Conservation (phyloP, 2,113 vertebrate genomes). For the Neoarius graeffei region DNA sequence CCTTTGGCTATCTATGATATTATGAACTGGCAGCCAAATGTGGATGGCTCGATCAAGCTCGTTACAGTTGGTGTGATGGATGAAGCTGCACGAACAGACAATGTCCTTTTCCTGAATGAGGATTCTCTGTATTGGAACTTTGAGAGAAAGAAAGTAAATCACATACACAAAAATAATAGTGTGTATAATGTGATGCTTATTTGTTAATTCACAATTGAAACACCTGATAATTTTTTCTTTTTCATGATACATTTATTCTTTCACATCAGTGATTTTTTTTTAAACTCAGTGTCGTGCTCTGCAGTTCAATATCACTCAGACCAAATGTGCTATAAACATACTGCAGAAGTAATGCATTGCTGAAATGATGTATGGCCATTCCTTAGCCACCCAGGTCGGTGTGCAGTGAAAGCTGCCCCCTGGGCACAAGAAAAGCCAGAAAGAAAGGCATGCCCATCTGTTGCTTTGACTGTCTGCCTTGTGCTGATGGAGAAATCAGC, state of each 20-base stretch:
- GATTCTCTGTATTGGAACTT: slow-evolving; percentile 67
- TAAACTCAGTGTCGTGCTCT: not conserved
- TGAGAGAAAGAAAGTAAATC: slow-evolving; percentile 53
- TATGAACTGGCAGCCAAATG: slow-evolving; percentile 69
- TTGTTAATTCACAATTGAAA: not conserved
- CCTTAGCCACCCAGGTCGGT: slow-evolving; percentile 68
- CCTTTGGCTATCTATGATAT: slow-evolving; percentile 73
- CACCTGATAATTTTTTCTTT: not conserved
- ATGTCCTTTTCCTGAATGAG: slow-evolving; percentile 63
- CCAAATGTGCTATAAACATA: not conserved
- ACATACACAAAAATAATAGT: not conserved
- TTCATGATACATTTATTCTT: too few relatives aligned
- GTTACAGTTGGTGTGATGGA: slow-evolving; percentile 64
- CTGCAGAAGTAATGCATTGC: not conserved
- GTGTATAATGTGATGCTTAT: not conserved
- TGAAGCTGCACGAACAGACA: slow-evolving; percentile 48
- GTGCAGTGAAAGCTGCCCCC: slow-evolving; percentile 72
- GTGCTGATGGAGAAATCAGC: slow-evolving; percentile 75
- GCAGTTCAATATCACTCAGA: not conserved
- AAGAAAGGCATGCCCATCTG: slow-evolving; percentile 71
- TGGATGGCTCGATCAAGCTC: slow-evolving; percentile 55
- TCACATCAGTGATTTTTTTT: too few relatives aligned
- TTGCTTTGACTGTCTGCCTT: slow-evolving; percentile 77
- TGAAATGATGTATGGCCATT: not conserved
- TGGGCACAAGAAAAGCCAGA: slow-evolving; percentile 70